Percentiles rank a stretch among this genome's conserved stretches.
Evolutionary conservation across 2,113 vertebrate genomes (phyloP).

Genomic region (Callipepla californica): DNA sequence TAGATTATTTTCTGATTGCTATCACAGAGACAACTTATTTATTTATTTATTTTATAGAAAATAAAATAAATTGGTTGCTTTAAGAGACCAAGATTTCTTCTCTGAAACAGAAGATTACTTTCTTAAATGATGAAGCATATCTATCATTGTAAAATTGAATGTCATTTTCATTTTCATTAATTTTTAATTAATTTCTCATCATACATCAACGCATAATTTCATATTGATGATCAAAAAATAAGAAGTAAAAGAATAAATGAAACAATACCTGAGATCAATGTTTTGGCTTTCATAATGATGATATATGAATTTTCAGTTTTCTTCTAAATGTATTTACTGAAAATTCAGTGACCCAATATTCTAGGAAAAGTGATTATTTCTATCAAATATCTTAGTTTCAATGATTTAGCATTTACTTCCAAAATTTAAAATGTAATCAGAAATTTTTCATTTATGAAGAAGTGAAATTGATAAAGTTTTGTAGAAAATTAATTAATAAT

Average conservation of each 20-base stretch:
- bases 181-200: neutral
- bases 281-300: neutral
- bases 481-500: neutral
- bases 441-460: neutral
- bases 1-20: neutral
- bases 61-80: neutral
- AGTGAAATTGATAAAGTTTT: neutral
- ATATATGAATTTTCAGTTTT: neutral
- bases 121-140: neutral
- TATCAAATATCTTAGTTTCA: neutral
- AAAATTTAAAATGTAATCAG: neutral
- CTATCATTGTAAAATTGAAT: neutral
- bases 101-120: rapidly evolving
- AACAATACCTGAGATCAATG: neutral
- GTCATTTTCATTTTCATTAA: neutral
- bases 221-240: neutral
- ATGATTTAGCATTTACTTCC: neutral
- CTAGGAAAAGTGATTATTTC: neutral
- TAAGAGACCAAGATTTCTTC: neutral
- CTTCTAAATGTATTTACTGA: neutral
- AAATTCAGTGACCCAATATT: neutral
- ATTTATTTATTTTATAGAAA: neutral
- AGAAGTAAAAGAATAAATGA: neutral
- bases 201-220: neutral
- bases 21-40: neutral